Base-by-base conservation (phyloP, 2,113 vertebrate species). In the Clinocottus analis region DNA sequence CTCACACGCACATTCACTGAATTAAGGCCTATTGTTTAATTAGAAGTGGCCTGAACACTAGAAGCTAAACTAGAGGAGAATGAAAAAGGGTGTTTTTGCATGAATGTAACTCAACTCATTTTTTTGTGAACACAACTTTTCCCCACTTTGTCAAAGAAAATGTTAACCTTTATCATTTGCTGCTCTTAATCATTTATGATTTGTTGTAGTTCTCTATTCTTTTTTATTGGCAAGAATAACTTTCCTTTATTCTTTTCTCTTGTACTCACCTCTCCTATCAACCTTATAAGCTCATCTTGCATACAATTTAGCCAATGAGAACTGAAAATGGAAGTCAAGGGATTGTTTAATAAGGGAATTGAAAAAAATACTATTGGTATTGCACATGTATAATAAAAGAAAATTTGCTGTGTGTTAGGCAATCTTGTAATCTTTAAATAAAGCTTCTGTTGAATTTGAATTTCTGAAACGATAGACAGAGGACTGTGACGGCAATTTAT, bases 331-430 rank as follows among this genome's bases (percentile, higher is more conserved):
- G 87, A 87, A 79, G 83, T 87, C 49, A 77, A 84, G 78, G 85
- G 84, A 85, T 77, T 83, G 88, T 91, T 90, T 94, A 93, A 94
- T 92, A 89, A 89, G 86, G 89, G 85, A 90, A 84, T 79, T 91
- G 87, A 91, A 92, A 94, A 89, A 87, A 91, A 93, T 80, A 92
- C 89, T 94, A 92, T 94, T 90, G 95, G 96, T 97, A 96, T 98
- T 99, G 97, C 97, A 99, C 97, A 99, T 99, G 97, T 98, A 98
- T 97, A 96, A 97, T 98, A 98, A 91, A 94, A 95, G 94, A 96
- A 96, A 95, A 94, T 96, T 96, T 97, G 96, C 96, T 96, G 96
- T 97, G 96, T 97, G 96, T 97, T 97, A 96, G 96, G 96, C 96
- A 97, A 97, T 97, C 97, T 96, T 97, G 96, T 97, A 96, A 96